These are phyloP conservation scores for Platygyra sinensis DNA, from an alignment of 64 coral and sea anemone genomes.

Conservation along the genomic window DNA sequence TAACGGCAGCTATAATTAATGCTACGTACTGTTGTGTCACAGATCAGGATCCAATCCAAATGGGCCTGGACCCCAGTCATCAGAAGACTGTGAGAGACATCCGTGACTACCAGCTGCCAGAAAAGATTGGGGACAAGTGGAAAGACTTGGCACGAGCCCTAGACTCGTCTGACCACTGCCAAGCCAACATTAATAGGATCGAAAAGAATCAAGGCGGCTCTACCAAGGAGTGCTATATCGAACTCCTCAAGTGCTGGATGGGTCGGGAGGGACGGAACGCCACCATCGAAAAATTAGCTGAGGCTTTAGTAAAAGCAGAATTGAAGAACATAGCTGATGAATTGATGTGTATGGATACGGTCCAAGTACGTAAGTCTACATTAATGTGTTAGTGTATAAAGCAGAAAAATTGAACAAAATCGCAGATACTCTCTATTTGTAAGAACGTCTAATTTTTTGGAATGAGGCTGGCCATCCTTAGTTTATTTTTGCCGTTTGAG, in stretches of 20 bases:
- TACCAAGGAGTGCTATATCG: conserved; percentile 16
- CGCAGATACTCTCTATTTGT: too few species aligned
- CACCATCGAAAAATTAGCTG: conserved; percentile 8
- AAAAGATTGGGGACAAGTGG: too few species aligned
- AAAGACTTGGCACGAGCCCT: too few species aligned
- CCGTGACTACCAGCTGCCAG: neutral
- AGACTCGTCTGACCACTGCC: neutral
- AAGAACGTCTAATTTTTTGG: too few species aligned
- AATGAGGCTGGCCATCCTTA: too few species aligned
- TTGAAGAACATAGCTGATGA: neutral
- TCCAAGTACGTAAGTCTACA: neutral
- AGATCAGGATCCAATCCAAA: too few species aligned
- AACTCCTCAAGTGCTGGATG: neutral
- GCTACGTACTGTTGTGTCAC: too few species aligned
- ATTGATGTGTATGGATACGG: neutral
- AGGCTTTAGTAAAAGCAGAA: neutral
- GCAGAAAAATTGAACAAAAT: too few species aligned
- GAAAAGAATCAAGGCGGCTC: neutral
- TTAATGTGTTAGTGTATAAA: too few species aligned
- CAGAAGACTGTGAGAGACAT: neutral
- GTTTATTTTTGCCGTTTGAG: too few species aligned
- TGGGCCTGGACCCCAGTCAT: neutral
- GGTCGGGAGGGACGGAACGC: neutral
- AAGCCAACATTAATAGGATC: neutral
- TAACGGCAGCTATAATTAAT: too few species aligned